Base-by-base conservation (phyloP, 2,888 invertebrate genomes). In the Heliconius aoede region DNA sequence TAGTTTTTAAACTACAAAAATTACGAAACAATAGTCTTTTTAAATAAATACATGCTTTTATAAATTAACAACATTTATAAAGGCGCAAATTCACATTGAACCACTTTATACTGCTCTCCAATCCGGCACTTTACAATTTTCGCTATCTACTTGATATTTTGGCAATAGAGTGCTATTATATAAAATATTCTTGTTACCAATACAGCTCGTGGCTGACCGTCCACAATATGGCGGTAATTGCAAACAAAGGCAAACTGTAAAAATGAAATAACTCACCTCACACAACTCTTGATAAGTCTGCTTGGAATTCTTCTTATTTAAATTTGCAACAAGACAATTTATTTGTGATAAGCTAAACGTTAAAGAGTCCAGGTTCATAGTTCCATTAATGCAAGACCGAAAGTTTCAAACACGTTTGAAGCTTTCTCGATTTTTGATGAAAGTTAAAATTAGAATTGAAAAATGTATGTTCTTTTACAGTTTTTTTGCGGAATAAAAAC, bases 321-420 rank as follows among this genome's bases (percentile, higher is more conserved):
- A 96, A 96, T 97, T 98, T 95, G 97, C 96, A 96, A 99, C 98
- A 95, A 98, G 97, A 97, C 97, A 97, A 97, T 97, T 97, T 96
- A 99, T 99, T 97, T 99, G 98, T 96, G 98, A 98, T 97, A 99
- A 97, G 96, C 98, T 98, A 97, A 98, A 97, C 96, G 98, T 98
- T 96, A 98, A 97, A 96, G 98, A 97, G 97, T 99, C 99, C 97
- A 98, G 98, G 97, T 98, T 98, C 98, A 98, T 98, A 98, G 97
- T 98, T 98, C 97, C 98, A 96, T 96, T 96, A 96, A 97, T 95
- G 95, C 97, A 96, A 96, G 96, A 96, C 96, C 97, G 97, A 98
- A 98, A 98, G 97, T 98, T 98, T 98, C 98, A 98, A 98, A 97
- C 96, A 95, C 95, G 96, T 96, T 97, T 97, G 97, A 97, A 97